Evolutionary conservation across 2,888 invertebrate species (phyloP), one percentile per base, ranked within the genome.

Genomic region (Loripinus fragilis): DNA sequence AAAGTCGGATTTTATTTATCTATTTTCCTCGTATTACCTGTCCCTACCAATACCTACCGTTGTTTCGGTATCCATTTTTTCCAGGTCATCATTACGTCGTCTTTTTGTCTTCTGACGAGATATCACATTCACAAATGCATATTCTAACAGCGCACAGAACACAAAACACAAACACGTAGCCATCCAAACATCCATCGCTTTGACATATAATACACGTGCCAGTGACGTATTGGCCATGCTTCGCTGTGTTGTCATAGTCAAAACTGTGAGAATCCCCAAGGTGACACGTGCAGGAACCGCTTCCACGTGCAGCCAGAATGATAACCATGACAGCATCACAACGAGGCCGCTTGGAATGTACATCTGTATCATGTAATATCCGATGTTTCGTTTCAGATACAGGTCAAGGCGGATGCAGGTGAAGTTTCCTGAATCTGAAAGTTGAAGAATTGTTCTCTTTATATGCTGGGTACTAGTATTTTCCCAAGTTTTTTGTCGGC

Each of bases 121-220:
- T 60, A 86, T 55, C 0, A 89, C 88, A 72, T 90, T 89, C 48
- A 90, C 90, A 52, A 87, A 81, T 20, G 90, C 89, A 75, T 86
- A 90, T 75, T 90, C 90, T 30, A 90, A 78, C 33, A 90, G 74
- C 0, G 88, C 85, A 12, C 85, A 80, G 71, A 90, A 90, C 12
- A 89, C 90, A 81, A 90, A 90, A 25, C 83, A 74, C n/a, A 90
- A 77, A 69, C 90, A 90, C 10, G 85, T 76, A 2, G 89, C 89
- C 90, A 90, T 89, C 90, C 90, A 90, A 0, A 90, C 84, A 72
- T 90, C 90, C 20, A 90, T 89, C 2, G 89, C 90, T 75, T 90
- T 90, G 1, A 90, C 86, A 71, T 90, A 90, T 10, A 89, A 90
- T 35, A 90, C 90, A 60, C 87, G 80, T 2, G 87, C 87, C 35